A percentile compares a stretch with the other conserved stretches of the same genome.
phyloP scores from a whole-genome alignment of 2,888 invertebrate genomes.

The Metallyticus violacea region DNA sequence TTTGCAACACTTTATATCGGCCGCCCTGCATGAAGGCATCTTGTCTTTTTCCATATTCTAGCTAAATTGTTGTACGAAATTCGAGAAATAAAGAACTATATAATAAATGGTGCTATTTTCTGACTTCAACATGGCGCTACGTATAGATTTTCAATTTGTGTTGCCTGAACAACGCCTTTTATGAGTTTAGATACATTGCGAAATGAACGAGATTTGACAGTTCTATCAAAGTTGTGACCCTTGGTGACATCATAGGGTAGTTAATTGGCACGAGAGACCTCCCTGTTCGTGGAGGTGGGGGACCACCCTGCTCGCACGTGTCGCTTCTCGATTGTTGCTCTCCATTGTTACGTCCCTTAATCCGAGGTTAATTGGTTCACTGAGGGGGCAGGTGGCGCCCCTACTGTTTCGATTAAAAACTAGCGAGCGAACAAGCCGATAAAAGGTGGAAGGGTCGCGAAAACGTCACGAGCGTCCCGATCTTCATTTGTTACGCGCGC shows the following conservation, averaged over 20 bases:
- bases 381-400: constrained; percentile 16
- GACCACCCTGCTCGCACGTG: constrained; percentile 2
- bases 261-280: neutral
- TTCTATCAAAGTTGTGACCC: neutral
- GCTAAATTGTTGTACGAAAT: no score
- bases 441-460: neutral
- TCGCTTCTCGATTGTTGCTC: neutral
- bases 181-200: no score
- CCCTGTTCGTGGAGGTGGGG: neutral
- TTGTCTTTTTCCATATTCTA: no score
- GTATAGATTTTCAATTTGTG: no score
- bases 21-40: no score
- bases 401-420: neutral
- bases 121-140: no score
- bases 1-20: no score
- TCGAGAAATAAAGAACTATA: no score
- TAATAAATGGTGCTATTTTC: no score
- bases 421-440: neutral
- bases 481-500: constrained; percentile 5
- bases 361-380: constrained; percentile 26
- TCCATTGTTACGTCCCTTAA: constrained; percentile 19
- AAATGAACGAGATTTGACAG: no score
- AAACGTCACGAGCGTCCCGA: neutral
- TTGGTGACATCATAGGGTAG: neutral
- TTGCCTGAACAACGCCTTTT: no score